These are phyloP conservation scores for Troides aeacus DNA, from an alignment of 2,888 invertebrate genomes.

Conservation along the genomic window DNA sequence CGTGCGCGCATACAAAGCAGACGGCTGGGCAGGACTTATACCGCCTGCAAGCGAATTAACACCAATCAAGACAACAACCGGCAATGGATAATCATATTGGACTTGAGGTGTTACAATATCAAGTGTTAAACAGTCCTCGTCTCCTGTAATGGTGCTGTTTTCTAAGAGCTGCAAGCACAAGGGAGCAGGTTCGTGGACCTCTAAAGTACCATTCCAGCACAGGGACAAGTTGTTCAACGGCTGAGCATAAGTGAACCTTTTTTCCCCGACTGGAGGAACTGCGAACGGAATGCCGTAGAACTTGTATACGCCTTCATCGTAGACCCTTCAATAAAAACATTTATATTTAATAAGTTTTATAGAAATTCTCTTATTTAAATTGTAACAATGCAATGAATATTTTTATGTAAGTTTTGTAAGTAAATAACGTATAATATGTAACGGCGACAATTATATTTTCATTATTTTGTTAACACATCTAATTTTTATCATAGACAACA, in stretches of 20 bases:
- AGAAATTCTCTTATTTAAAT: not conserved
- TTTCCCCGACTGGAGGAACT: slow-evolving; percentile 83
- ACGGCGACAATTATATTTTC: too few species aligned
- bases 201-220: slow-evolving; percentile 89
- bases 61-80: slow-evolving; percentile 91
- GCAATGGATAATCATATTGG: slow-evolving; percentile 87
- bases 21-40: slow-evolving; percentile 87
- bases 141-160: slow-evolving; percentile 83
- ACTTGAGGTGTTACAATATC: slow-evolving; percentile 91
- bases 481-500: too few species aligned
- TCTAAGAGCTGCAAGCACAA: slow-evolving; percentile 86
- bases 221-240: slow-evolving; percentile 83
- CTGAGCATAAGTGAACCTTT: slow-evolving; percentile 86
- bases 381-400: too few species aligned
- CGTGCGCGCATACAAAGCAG: slow-evolving; percentile 86
- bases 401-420: too few species aligned
- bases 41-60: slow-evolving; percentile 89
- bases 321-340: slow-evolving; percentile 71
- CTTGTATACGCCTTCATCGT: slow-evolving; percentile 88
- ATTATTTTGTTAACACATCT: too few species aligned
- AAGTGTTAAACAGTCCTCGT: slow-evolving; percentile 90
- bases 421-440: too few species aligned
- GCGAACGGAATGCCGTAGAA: slow-evolving; percentile 92
- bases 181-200: slow-evolving; percentile 83
- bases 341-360: not conserved